Evolutionary conservation across 2,888 invertebrate genomes (phyloP), one percentile per base, ranked within the genome.

Genomic region (Chloromyia formosa): DNA sequence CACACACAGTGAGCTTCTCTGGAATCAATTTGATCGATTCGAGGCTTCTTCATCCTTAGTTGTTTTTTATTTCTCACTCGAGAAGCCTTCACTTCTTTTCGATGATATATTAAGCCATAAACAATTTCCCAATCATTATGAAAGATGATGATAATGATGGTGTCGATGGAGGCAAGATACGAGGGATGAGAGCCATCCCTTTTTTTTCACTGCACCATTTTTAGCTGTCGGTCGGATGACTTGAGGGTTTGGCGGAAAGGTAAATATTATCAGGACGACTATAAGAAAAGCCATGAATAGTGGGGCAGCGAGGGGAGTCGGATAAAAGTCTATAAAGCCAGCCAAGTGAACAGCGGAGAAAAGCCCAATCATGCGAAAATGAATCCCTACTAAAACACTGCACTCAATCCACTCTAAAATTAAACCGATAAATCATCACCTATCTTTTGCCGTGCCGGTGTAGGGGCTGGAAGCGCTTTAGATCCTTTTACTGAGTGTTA

Each of bases 381-480:
- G 40, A n/a, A 40, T 62, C 27, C 18, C 2, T 27, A 40, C 14
- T 16, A 20, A 66, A 66, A 49, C 49, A 49, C 22, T 22, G 49
- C 20, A 35, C 66, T 49, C 66, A 23, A 73, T 73, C 64, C 58
- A 68, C 53, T 75, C 60, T 60, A 66, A 73, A 73, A 73, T 75
- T 75, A 75, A 74, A 73, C 42, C 66, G 54, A 75, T 75, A 75
- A 75, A 75, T 75, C 75, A 75, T 75, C 75, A 66, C 18, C 18
- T 18, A 18, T 20, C 5, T n/a, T n/a, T n/a, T n/a, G n/a, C n/a
- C n/a, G n/a, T 58, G 20, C 5, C 10, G n/a, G 2, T 58, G 56
- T 10, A 3, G 56, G 18, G 10, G 20, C 27, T 23, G 60, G 23
- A 10, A 23, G 23, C 7, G 60, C 49, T 49, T 49, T 49, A 49